These are phyloP conservation scores for Phyllotreta striolata DNA, from an alignment of 2,888 invertebrate species.

Conservation along the genomic window DNA sequence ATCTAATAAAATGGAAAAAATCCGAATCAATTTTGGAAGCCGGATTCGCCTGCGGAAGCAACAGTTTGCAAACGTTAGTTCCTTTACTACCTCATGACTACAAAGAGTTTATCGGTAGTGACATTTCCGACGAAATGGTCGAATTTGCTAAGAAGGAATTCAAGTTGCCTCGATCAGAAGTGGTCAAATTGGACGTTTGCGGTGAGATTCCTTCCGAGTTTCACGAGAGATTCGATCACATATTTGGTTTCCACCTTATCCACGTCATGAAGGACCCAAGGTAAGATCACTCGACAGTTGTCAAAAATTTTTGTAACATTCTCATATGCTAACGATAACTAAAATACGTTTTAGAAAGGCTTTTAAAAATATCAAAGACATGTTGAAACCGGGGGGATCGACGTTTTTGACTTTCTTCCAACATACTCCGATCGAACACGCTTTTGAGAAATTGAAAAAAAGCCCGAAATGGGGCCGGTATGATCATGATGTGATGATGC, in stretches of 20 bases:
- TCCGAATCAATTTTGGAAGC: constrained; percentile 19
- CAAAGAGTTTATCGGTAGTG: constrained; percentile 10
- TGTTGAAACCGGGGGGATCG: constrained; percentile 16
- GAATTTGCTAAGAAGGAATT: constrained; percentile 15
- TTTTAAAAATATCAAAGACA: constrained; percentile 10
- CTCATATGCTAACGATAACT: too few species aligned
- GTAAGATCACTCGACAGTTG: too few species aligned
- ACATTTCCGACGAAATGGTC: constrained; percentile 10
- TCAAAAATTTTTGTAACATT: too few species aligned
- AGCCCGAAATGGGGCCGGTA: constrained; percentile 20
- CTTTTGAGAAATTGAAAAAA: neutral
- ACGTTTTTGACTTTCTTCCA: neutral
- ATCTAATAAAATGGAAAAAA: constrained; percentile 24
- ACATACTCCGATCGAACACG: neutral
- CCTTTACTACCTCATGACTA: constrained; percentile 19
- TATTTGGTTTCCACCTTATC: constrained; percentile 10
- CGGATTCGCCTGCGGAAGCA: constrained; percentile 14
- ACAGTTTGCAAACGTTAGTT: neutral
- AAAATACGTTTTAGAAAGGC: too few species aligned
- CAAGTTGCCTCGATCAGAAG: neutral
- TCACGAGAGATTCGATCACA: constrained; percentile 13
- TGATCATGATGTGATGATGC: neutral
- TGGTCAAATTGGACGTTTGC: constrained; percentile 10
- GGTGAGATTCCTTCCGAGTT: neutral
- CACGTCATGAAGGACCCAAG: constrained; percentile 1